Base-by-base conservation (phyloP, 2,888 invertebrate species). In the Bugula neritina region DNA sequence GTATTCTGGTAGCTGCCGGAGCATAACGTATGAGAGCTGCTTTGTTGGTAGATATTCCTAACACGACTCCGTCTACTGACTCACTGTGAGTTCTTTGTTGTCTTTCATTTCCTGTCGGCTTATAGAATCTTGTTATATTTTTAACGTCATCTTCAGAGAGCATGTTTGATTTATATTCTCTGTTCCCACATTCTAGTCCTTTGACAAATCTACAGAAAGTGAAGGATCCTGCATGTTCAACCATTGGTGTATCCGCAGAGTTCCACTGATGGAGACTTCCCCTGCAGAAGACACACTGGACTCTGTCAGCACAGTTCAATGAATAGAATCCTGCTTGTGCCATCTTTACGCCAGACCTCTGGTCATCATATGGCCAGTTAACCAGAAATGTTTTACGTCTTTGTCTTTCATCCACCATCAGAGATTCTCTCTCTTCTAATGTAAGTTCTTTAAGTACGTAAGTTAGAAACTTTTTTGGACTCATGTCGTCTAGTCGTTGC, bases 181-280 rank as follows among this genome's bases (percentile, higher is more conserved):
- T 75, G 75, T 79, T 79, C 27, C 78, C 78, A 13, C 76, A 75
- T 58, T 76, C 73, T 2, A 75, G 54, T 21, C 77, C 78, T 13
- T 77, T 71, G 2, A 96, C 87, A 84, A 90, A 94, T 31, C 89
- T 89, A 81, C 97, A 97, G 73, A 91, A 89, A 21, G 90, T 89
- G 81, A 92, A 92, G 92, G 94, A 94, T 58, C 90, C 88, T 0
- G 93, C 93, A 84, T 97, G 96, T 83, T 96, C 94, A 77, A 91
- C 90, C 92, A 94, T 93, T 0, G 95, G 94, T 76, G 91, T 89
- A 82, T 96, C 96, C 72, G 89, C 89, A 71, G 89, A 89, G 80
- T 93, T 92, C 96, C 96, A 97, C 81, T 94, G 93, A 79, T 92
- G 91, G 1, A 97, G 87, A 0, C 94, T 94, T 58, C 94, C 94